Evolutionary conservation across 2,113 vertebrate genomes (phyloP), one percentile per base, ranked within the genome.

Genomic region (Propithecus coquereli): DNA sequence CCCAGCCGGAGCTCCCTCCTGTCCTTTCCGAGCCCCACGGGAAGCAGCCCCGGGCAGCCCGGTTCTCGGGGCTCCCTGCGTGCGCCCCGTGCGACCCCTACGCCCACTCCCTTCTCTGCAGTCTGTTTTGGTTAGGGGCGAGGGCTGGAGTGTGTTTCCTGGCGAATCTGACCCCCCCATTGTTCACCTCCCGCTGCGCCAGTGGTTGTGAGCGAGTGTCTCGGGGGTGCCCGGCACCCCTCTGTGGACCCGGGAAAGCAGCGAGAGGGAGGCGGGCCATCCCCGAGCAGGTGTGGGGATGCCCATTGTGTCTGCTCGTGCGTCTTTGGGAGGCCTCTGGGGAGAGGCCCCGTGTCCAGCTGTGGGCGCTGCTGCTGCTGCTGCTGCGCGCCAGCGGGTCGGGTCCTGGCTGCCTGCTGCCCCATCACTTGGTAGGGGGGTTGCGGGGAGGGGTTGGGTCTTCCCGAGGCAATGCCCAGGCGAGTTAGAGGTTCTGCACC

Each of bases 281-380:
- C 18, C 14, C 74, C 25, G 5, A n/a, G 94, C 97, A 94, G 94
- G 83, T 96, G 97, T 84, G 94, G 85, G 63, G 93, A 87, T 94
- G 91, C 93, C 87, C 87, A 90, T 81, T 94, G 95, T 92, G 94
- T 34, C 50, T 11, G 65, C 20, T 23, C 17, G 1, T 32, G 87
- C 32, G 94, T 74, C 17, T 30, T n/a, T 37, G 50, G 47, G 84
- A 81, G 59, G 70, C 65, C 57, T 47, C 30, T n/a, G 17, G 94
- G 74, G 91, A 74, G 76, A 54, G 96, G 92, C 91, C 54, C n/a
- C 1, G 8, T 16, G 88, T 73, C 68, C 93, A 22, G 89, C 57
- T 37, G 81, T 52, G 59, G 76, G 89, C 61, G 83, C 80, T 71
- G 77, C 77, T 82, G 93, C 63, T 1, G 50, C 77, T 73, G 93